Conservation (phyloP, 2,113 vertebrate genomes). For the Cyanoliseus patagonus region DNA sequence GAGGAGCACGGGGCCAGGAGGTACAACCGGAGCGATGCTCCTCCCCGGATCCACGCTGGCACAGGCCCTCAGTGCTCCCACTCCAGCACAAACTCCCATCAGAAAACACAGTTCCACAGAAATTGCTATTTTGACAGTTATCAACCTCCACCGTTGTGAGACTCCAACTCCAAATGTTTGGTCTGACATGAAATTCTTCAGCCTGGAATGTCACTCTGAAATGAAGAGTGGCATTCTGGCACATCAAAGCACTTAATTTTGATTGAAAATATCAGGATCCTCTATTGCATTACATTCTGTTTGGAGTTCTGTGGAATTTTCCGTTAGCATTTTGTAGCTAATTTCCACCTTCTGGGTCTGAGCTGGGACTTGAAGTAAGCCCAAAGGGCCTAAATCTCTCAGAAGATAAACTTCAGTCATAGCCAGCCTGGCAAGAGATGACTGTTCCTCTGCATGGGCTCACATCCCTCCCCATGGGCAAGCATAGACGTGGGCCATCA, state of each 20-base stretch:
- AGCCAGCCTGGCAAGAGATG: not conserved
- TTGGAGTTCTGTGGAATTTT: not conserved
- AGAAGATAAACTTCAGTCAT: not conserved
- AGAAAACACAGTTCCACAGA: not conserved
- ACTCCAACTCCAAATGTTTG: not conserved
- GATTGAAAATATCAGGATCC: not conserved
- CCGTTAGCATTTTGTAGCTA: not conserved
- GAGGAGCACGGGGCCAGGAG: not conserved
- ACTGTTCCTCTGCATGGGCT: not conserved
- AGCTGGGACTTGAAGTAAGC: not conserved
- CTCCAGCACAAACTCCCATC: not conserved
- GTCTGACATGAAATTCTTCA: conserved; percentile 33
- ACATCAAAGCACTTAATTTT: not conserved
- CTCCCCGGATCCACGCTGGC: accelerated
- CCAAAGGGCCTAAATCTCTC: not conserved
- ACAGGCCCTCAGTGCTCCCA: not conserved
- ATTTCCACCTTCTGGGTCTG: not conserved
- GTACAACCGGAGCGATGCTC: not conserved
- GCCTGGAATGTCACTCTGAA: not conserved
- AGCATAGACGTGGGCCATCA: accelerated
- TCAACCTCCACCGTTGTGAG: not conserved
- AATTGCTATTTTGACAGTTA: conserved; percentile 30
- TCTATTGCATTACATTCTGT: not conserved
- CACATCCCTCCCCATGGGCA: not conserved
- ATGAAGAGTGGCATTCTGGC: not conserved